Conservation (phyloP, 2,113 vertebrate species). For the Heterotilapia buettikoferi region DNA sequence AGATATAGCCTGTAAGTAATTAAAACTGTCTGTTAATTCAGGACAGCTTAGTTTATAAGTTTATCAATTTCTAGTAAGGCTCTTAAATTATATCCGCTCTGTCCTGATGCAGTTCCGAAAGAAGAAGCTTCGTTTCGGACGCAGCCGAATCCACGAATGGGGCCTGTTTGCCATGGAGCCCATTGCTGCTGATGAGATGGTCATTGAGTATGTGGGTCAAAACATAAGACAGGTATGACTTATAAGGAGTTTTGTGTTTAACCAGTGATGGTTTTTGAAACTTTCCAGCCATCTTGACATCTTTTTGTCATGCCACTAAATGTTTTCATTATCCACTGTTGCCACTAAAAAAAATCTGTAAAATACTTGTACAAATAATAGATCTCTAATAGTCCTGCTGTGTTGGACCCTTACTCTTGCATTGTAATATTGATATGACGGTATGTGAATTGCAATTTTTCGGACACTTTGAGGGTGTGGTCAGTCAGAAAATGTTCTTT, state of each 20-base stretch:
- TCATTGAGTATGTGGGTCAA: conserved; percentile 94
- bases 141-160: conserved; percentile 94
- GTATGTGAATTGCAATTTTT: not conserved
- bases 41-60: not conserved
- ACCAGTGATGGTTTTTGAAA: not conserved
- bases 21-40: not conserved
- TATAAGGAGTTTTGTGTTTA: not conserved
- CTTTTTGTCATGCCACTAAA: not conserved
- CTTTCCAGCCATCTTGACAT: not conserved
- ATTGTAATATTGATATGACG: not conserved
- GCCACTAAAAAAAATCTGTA: not conserved
- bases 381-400: rapidly evolving
- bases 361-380: not conserved
- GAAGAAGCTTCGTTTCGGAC: conserved; percentile 89
- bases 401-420: not conserved
- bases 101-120: conserved; percentile 81
- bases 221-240: conserved; percentile 87
- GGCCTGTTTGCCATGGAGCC: conserved; percentile 94
- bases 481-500: not conserved
- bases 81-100: not conserved
- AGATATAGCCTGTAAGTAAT: not conserved
- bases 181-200: conserved; percentile 94
- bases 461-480: not conserved
- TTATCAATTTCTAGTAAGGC: not conserved
- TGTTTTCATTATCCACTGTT: not conserved